Percentiles rank a stretch among this genome's conserved stretches.
Evolutionary conservation across 2,113 vertebrate genomes (phyloP).

Genomic region (Hippocampus comes): DNA sequence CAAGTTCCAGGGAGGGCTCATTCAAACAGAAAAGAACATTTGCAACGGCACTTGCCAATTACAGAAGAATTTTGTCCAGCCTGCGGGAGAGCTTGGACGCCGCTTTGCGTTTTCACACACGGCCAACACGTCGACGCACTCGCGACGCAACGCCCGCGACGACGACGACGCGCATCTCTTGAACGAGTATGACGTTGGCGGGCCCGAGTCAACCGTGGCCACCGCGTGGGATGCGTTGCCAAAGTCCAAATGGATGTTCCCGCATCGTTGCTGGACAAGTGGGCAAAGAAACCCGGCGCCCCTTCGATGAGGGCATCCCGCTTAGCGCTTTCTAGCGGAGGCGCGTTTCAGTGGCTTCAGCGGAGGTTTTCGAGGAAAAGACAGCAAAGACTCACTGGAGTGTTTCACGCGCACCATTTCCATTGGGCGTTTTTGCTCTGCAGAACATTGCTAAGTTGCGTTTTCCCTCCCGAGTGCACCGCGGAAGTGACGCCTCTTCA

Average conservation of each 20-base stretch:
- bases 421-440: too few species aligned
- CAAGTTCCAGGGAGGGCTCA: neutral
- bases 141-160: conserved; percentile 12
- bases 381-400: neutral
- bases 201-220: too few species aligned
- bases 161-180: too few species aligned
- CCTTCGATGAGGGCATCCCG: neutral
- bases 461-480: too few species aligned
- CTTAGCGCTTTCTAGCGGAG: neutral
- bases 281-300: neutral
- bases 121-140: conserved; percentile 59
- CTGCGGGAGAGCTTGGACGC: conserved; percentile 25
- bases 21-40: neutral
- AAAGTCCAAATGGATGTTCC: neutral
- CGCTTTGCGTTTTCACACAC: conserved; percentile 39
- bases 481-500: neutral
- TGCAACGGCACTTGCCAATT: neutral
- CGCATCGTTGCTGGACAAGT: neutral
- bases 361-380: neutral
- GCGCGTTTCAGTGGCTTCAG: neutral
- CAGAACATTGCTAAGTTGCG: neutral
- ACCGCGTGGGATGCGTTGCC: too few species aligned
- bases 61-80: conserved; percentile 16
- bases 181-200: too few species aligned
- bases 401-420: neutral